These are phyloP conservation scores for Scleropages formosus DNA, from an alignment of 2,797 vertebrate genomes.

Conservation along the genomic window DNA sequence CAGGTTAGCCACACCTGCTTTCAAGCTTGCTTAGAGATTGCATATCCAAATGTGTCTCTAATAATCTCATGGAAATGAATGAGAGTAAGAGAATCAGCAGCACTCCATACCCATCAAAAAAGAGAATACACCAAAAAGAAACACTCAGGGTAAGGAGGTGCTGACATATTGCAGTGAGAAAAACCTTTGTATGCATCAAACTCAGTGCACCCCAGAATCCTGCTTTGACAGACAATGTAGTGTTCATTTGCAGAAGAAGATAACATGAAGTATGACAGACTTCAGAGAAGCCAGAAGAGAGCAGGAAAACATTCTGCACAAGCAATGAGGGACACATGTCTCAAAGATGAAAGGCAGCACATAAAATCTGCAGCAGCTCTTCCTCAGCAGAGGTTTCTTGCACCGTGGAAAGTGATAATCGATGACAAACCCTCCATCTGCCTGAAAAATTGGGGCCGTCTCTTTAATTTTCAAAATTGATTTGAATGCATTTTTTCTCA, in stretches of 20 bases:
- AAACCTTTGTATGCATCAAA: background rate
- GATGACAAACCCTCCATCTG: too few relatives aligned
- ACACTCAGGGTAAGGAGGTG: conserved; percentile 25
- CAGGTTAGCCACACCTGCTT: background rate
- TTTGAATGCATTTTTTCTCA: background rate
- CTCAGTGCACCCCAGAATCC: background rate
- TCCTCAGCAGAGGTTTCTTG: background rate
- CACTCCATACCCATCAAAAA: too few relatives aligned
- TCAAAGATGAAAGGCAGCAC: conserved; percentile 12
- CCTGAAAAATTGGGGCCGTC: background rate
- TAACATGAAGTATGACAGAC: background rate
- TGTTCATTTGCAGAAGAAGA: background rate
- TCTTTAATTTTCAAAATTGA: background rate
- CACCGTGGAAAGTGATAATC: background rate
- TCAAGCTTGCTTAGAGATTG: background rate
- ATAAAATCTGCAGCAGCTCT: conserved; percentile 12
- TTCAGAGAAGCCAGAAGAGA: conserved; percentile 4
- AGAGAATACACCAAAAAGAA: too few relatives aligned
- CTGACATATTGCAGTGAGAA: too few relatives aligned
- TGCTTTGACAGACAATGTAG: background rate
- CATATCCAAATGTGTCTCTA: background rate
- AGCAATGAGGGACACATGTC: background rate
- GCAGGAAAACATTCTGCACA: conserved; percentile 7
- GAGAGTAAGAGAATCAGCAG: too few relatives aligned
- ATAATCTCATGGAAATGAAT: conserved; percentile 30